Percentiles rank a stretch among this genome's conserved stretches.
Evolutionary conservation across 1,140 invertebrate species (phyloP).

Genomic region (Euura saliciscinereae): DNA sequence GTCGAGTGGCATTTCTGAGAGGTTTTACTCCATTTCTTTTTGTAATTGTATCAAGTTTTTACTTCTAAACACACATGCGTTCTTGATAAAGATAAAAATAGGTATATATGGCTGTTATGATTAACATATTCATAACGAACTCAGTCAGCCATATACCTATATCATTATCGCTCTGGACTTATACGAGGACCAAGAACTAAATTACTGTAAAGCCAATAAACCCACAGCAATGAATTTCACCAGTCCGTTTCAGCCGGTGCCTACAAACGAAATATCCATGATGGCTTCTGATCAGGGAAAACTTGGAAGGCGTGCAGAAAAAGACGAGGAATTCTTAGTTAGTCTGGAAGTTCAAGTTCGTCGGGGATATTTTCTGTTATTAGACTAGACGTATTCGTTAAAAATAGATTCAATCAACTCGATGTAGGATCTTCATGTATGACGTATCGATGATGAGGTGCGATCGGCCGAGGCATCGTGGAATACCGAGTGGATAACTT

Average conservation of each 20-base stretch:
- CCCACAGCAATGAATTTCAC: background rate
- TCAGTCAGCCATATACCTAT: background rate
- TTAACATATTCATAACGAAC: background rate
- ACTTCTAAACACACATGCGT: background rate
- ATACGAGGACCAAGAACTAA: background rate
- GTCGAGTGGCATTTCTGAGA: slow-evolving; percentile 2
- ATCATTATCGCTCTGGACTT: background rate
- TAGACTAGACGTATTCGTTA: too few relatives aligned
- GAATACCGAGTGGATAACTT: too few relatives aligned
- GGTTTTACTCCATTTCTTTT: background rate
- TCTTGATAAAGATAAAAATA: background rate
- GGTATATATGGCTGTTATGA: background rate
- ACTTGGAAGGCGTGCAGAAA: too few relatives aligned
- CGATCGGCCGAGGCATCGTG: too few relatives aligned
- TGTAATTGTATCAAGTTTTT: background rate
- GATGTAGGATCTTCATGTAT: too few relatives aligned
- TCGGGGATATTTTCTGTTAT: too few relatives aligned
- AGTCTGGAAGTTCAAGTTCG: too few relatives aligned
- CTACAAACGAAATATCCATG: background rate
- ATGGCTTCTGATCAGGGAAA: too few relatives aligned
- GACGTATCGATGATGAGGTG: too few relatives aligned
- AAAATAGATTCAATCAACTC: too few relatives aligned
- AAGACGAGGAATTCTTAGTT: too few relatives aligned
- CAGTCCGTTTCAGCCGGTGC: background rate
- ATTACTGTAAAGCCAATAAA: background rate